Percentiles rank a stretch among this genome's conserved stretches.
phyloP scores from a whole-genome alignment of 2,113 vertebrate species.

The Myanophis thanlyinensis region DNA sequence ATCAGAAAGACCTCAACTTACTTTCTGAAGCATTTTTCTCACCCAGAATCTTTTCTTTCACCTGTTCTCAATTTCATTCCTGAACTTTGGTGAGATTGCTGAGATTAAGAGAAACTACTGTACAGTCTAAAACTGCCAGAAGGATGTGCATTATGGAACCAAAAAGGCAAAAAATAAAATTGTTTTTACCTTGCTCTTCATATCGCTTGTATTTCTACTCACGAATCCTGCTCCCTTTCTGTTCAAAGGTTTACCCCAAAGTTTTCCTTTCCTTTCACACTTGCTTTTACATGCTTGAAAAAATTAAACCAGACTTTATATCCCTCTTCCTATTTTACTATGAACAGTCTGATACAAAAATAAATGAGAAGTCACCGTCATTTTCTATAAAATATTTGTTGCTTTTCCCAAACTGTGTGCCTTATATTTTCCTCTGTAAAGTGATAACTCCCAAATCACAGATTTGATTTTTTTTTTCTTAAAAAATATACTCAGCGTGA shows the following conservation, averaged over 20 bases:
- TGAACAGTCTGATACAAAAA: conserved; percentile 65
- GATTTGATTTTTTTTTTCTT: neutral
- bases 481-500: conserved; percentile 18
- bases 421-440: conserved; percentile 55
- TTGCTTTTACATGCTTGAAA: conserved; percentile 54
- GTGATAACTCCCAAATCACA: conserved; percentile 41
- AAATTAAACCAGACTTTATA: conserved; percentile 56
- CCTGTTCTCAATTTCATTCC: neutral
- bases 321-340: conserved; percentile 45
- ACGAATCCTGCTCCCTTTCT: neutral
- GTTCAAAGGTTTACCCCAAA: neutral
- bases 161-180: neutral
- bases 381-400: conserved; percentile 61
- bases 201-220: neutral
- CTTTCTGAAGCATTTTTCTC: neutral
- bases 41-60: neutral
- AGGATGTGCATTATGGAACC: neutral
- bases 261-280: conserved; percentile 12
- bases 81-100: neutral
- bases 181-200: neutral
- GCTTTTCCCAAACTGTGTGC: conserved; percentile 32
- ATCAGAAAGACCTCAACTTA: neutral
- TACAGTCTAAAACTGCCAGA: neutral
- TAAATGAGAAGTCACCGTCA: conserved; percentile 60
- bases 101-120: neutral